Evolutionary conservation across 1,140 invertebrate species (phyloP).

Genomic region (Trichoplusia ni): DNA sequence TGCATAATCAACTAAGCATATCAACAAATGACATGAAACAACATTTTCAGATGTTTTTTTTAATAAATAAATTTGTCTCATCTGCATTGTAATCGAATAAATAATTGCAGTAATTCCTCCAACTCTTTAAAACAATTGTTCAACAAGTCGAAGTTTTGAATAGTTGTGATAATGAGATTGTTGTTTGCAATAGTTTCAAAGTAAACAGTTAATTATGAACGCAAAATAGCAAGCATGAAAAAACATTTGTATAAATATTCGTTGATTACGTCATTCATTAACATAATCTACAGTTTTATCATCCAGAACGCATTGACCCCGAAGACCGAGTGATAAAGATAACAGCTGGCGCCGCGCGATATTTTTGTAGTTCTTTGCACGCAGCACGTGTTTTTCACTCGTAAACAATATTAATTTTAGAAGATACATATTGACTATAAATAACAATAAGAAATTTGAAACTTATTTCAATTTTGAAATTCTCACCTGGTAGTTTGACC

Average conservation of each 20-base stretch:
- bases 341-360: slow-evolving; percentile 38
- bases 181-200: no score
- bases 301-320: slow-evolving; percentile 40
- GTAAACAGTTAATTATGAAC: neutral
- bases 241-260: slow-evolving; percentile 1
- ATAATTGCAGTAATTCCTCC: no score
- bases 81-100: no score
- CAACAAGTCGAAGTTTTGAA: no score
- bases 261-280: slow-evolving; percentile 31
- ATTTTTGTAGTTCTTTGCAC: slow-evolving; percentile 18
- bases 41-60: no score
- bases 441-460: neutral
- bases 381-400: slow-evolving; percentile 30
- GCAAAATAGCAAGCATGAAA: neutral
- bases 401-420: slow-evolving; percentile 30
- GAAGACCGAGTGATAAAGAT: slow-evolving; percentile 36
- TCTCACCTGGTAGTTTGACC: slow-evolving; percentile 78
- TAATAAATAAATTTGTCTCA: no score
- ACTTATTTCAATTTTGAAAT: neutral
- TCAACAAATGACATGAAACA: no score
- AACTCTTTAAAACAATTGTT: no score
- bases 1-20: no score
- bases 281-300: slow-evolving; percentile 36
- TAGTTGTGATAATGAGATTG: no score
- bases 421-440: neutral